Evolutionary conservation across 2,113 vertebrate species (phyloP), one percentile per base, ranked within the genome.

Genomic region (Menidia beryllina): DNA sequence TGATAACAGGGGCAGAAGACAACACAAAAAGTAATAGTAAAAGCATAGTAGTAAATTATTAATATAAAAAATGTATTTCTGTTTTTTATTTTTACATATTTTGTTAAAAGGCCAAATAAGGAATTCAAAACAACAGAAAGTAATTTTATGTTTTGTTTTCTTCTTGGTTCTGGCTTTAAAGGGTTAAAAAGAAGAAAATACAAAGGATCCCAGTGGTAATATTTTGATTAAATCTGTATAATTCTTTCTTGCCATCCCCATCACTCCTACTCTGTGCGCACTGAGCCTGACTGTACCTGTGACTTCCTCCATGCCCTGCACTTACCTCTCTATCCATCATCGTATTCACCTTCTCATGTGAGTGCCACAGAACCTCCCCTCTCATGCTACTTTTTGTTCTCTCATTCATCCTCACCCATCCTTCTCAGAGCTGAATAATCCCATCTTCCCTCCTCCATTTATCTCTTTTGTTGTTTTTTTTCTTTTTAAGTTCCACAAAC

Each of bases 311-410:
- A 41, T 78, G 21, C 41, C 45, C 54, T 14, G n/a, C 75, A 69
- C 72, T 66, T 83, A 65, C 69, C 24, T 45, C 51, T 69, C 69
- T 41, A 84, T 88, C 76, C 19, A 69, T 88, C 86, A 81, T 77
- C 56, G 1, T 84, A 81, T 84, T 75, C 65, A 58, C 72, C 65
- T 69, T 21, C 71, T 86, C 82, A 72, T 83, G 67, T 68, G 57
- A 74, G 58, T 79, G 15, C 64, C 65, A 55, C 65, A 25, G 8
- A 72, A 78, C 71, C 78, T 47, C 61, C 74, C 6, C 77, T 43
- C 84, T 71, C 64, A 75, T 84, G 78, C 60, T 80, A 74, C 72
- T 56, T 63, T 58, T 66, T 75, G 69, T 76, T 49, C 53, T 75
- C 74, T 69, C 56, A 6, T 81, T 58, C 63, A 69, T 88, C 69